Evolutionary conservation across 2,888 invertebrate genomes (phyloP), one percentile per base, ranked within the genome.

Genomic region (Thera britannica): DNA sequence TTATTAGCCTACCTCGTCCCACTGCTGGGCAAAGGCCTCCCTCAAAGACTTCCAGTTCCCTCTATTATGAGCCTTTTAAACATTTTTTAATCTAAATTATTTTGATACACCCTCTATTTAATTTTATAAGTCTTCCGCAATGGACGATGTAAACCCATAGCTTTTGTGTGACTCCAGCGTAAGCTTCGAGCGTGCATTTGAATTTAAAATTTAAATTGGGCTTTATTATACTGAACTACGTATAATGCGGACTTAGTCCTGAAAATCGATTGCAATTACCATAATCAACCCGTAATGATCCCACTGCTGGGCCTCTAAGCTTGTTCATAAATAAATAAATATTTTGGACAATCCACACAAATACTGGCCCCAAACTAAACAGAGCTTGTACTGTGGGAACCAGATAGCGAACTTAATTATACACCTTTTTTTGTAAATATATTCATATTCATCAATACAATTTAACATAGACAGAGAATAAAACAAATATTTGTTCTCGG

Each of bases 101-200:
- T 49, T 51, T 57, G 34, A 77, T 78, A 82, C 84, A 84, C 82
- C 83, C 75, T 81, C 77, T 79, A 86, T 85, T 83, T 82, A 78
- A 86, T 84, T 84, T 84, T 80, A 86, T 85, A 83, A 84, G 80
- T 75, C 80, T 79, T 82, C 79, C 75, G 78, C 74, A 79, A 72
- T 71, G 76, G 44, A 70, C 71, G 67, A 63, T 74, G 68, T 77
- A 79, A 82, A 74, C 73, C 78, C 73, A 65, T 67, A 75, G 79
- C 77, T 81, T 81, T 81, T 78, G 57, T 71, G 77, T 71, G 78
- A 79, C 74, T 76, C 67, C 65, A 58, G 62, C 72, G 64, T 74
- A 71, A 76, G 76, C 75, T 74, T 63, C 63, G 68, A 63, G 73
- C 72, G 68, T 72, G 73, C 71, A 70, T 71, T 66, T 58, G 57